Percentiles rank a stretch among this genome's conserved stretches.
Conservation (phyloP, 1,140 invertebrate genomes). For the Plectrocnemia conspersa region DNA sequence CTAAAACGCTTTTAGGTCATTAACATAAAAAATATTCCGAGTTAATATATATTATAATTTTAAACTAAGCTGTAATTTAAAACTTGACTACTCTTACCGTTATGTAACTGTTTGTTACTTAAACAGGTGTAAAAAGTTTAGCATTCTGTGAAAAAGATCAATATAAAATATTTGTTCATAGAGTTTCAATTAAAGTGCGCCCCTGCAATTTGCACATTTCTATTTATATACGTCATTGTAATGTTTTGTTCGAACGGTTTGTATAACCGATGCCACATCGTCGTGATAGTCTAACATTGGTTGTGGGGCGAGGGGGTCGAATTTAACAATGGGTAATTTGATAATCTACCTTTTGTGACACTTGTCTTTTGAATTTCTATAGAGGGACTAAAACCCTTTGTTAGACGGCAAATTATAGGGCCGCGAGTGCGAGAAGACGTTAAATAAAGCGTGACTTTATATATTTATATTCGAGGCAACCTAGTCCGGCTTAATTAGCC, state of each 20-base stretch:
- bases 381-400: conserved; percentile 15
- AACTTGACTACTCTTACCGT: too few species aligned
- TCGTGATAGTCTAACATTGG: neutral
- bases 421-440: conserved; percentile 1
- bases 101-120: too few species aligned
- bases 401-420: conserved; percentile 12
- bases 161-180: neutral
- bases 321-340: conserved; percentile 15
- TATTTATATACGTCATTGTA: neutral
- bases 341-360: conserved; percentile 9
- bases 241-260: neutral
- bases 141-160: neutral
- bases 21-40: too few species aligned
- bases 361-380: conserved; percentile 17
- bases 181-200: neutral
- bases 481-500: neutral
- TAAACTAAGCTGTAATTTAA: too few species aligned
- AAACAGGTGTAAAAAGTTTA: too few species aligned
- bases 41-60: too few species aligned
- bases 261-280: neutral
- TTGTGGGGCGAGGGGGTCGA: neutral
- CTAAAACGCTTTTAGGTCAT: too few species aligned
- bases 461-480: neutral
- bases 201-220: neutral
- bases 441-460: conserved; percentile 14